Conservation (phyloP, 2,113 vertebrate species). For the Pseudonaja textilis region DNA sequence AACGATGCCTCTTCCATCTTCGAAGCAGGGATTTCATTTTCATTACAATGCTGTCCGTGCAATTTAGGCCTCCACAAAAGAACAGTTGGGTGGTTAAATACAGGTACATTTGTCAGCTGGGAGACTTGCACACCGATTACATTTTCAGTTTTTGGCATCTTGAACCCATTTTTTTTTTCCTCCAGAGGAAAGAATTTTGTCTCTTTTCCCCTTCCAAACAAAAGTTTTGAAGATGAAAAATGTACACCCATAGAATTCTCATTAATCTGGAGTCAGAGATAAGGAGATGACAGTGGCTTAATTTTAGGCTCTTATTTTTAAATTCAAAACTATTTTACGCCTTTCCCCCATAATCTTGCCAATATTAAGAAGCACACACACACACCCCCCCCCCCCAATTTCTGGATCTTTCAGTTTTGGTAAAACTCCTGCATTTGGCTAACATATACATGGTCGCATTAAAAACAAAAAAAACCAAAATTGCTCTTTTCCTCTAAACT, state of each 20-base stretch:
- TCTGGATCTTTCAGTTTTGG: neutral
- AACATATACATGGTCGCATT: neutral
- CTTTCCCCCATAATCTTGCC: neutral
- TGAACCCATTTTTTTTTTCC: slow-evolving; percentile 6
- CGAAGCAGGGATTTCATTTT: slow-evolving; percentile 1
- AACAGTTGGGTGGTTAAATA: neutral
- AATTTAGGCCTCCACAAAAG: slow-evolving; percentile 23
- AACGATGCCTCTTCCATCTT: neutral
- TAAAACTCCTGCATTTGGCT: neutral
- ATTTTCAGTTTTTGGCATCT: slow-evolving; percentile 25
- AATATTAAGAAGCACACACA: neutral
- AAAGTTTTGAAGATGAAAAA: neutral
- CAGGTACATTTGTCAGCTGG: slow-evolving; percentile 24
- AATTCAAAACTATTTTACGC: no score
- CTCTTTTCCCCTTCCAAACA: neutral
- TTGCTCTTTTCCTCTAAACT: neutral
- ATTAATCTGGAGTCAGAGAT: slow-evolving; percentile 13
- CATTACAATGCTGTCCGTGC: neutral
- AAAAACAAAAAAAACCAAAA: neutral
- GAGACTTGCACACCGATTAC: slow-evolving; percentile 33
- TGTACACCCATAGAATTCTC: neutral
- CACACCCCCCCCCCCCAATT: neutral
- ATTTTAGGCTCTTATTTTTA: neutral
- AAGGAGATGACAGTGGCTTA: neutral
- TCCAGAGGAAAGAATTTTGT: slow-evolving; percentile 37